Evolutionary conservation across 2,888 invertebrate species (phyloP), one percentile per base, ranked within the genome.

Genomic region (Machimus atricapillus): DNA sequence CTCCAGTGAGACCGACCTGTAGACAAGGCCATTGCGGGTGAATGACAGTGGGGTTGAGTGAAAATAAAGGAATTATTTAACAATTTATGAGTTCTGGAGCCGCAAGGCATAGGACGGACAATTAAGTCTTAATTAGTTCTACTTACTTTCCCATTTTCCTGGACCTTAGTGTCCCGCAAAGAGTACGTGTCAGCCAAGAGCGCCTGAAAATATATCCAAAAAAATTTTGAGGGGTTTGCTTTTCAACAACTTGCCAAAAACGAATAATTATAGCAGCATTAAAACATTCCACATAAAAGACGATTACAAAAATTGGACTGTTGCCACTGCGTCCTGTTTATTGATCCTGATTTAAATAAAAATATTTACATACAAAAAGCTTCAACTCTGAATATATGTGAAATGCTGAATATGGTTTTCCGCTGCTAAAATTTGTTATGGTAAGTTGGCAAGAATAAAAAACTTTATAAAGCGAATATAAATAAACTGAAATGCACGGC

Each of bases 111-210:
- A 52, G 7, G 52, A 7, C 16, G n/a, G 7, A 46, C 7, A 52
- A 46, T 43, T 85, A 23, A n/a, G n/a, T 56, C 27, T 16, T 37
- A 58, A 73, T 31, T 87, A 56, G 37, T 34, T 83, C 4, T 91
- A 92, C 94, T 93, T 91, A 97, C 96, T 94, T 96, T 96, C 88
- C 97, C 97, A 93, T 97, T 97, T 93, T 97, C 97, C 93, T 97
- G 97, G 89, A 97, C 96, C 91, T 96, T 93, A 88, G 94, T 94
- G 88, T 94, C 94, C 90, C 94, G 92, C 89, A 93, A 91, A 88
- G 94, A 93, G 91, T 94, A 94, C 90, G 94, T 93, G 90, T 94
- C 94, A 88, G 94, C 93, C 92, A 95, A 94, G 93, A 95, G 94
- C 92, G 94, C 94, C 95, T 95, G 92, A 90, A 93, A 85, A 16